Evolutionary conservation across 2,113 vertebrate species (phyloP).

Genomic region (Plotosus lineatus): DNA sequence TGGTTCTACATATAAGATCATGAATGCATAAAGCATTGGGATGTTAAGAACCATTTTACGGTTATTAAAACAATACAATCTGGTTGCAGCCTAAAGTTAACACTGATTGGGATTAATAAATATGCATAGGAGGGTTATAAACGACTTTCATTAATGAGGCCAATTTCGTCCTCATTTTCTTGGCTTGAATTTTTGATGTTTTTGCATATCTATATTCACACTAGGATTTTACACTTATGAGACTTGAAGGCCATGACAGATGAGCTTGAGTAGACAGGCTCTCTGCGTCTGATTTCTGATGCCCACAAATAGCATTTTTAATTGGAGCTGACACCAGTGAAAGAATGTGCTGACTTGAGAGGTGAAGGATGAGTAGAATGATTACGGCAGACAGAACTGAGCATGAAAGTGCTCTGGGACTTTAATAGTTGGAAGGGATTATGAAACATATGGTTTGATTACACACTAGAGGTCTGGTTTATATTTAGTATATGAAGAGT

Average conservation of each 20-base stretch:
- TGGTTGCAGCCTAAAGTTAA: background rate
- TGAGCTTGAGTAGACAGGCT: background rate
- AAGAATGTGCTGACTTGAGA: slow-evolving; percentile 16
- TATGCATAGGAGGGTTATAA: background rate
- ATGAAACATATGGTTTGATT: slow-evolving; percentile 10
- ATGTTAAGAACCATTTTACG: background rate
- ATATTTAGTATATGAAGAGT: slow-evolving; percentile 14
- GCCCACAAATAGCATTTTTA: slow-evolving; percentile 5
- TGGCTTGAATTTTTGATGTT: background rate
- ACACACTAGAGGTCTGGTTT: background rate
- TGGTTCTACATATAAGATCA: background rate
- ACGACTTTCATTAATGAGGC: background rate
- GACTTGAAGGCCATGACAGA: slow-evolving; percentile 9
- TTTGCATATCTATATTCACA: background rate
- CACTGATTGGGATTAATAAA: background rate
- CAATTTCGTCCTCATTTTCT: background rate
- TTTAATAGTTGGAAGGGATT: slow-evolving; percentile 37
- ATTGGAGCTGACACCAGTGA: slow-evolving; percentile 22
- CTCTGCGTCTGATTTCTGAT: background rate
- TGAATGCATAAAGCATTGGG: background rate
- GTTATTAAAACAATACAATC: background rate
- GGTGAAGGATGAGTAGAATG: slow-evolving; percentile 12
- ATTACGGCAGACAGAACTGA: slow-evolving; percentile 29
- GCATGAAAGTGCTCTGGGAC: slow-evolving; percentile 22
- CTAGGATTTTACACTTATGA: background rate